A percentile compares a stretch with the other conserved stretches of the same genome.
phyloP scores from a whole-genome alignment of 1,140 invertebrate genomes.

The Gonioctena quinquepunctata region DNA sequence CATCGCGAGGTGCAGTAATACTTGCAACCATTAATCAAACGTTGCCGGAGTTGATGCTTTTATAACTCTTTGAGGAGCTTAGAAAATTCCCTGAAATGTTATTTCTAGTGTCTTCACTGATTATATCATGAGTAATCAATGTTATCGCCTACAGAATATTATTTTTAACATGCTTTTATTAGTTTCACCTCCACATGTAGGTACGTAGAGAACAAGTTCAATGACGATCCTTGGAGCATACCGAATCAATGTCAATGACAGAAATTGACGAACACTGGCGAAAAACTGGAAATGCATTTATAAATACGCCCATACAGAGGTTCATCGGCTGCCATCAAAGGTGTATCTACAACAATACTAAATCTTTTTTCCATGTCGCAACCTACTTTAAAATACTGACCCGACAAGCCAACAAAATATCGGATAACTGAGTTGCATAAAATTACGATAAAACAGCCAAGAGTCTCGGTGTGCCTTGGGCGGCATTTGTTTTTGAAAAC shows the following conservation, averaged over 20 bases:
- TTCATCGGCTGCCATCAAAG: neutral
- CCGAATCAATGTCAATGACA: neutral
- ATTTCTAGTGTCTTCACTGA: too few relatives aligned
- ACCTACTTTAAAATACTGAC: neutral
- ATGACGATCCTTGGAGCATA: too few relatives aligned
- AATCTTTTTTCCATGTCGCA: neutral
- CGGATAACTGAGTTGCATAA: constrained; percentile 1
- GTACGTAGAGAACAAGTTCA: neutral
- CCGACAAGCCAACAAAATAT: neutral
- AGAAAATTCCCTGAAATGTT: too few relatives aligned
- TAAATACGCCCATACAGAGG: neutral
- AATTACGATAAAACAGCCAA: constrained; percentile 8
- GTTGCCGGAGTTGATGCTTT: too few relatives aligned
- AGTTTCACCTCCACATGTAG: too few relatives aligned
- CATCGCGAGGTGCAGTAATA: too few relatives aligned
- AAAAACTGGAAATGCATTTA: neutral
- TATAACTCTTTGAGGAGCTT: too few relatives aligned
- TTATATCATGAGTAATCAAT: too few relatives aligned
- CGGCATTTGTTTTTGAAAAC: constrained; percentile 13
- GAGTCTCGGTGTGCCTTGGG: neutral
- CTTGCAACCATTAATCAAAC: too few relatives aligned
- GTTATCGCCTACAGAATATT: too few relatives aligned
- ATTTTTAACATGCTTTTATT: too few relatives aligned
- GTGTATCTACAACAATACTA: neutral
- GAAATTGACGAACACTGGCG: neutral